Evolutionary conservation across 2,888 invertebrate species (phyloP).

Genomic region (Seladonia tumulorum): DNA sequence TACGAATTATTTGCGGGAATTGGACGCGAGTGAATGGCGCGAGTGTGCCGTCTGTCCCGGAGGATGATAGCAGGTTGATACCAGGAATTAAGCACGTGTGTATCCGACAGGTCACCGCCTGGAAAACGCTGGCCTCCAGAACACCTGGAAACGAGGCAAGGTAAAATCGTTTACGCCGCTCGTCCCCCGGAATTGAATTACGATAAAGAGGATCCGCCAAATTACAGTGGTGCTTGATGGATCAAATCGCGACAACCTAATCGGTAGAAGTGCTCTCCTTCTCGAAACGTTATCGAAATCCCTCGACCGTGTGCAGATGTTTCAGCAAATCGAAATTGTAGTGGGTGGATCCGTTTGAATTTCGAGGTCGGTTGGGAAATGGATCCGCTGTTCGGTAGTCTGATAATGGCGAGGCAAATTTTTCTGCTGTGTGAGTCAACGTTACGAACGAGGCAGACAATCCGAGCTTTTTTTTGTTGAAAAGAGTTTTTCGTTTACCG

Average conservation of each 20-base stretch:
- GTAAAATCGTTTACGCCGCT: slow-evolving; percentile 52
- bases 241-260: not conserved
- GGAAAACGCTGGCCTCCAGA: not conserved
- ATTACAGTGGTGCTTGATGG: slow-evolving; percentile 18
- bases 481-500: not conserved
- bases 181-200: slow-evolving; percentile 23
- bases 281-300: not conserved
- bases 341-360: not conserved
- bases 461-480: not conserved
- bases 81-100: slow-evolving; percentile 21
- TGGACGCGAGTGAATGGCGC: not conserved
- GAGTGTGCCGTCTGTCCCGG: not conserved
- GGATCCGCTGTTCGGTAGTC: not conserved
- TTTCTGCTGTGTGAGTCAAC: not conserved
- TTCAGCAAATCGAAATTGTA: not conserved
- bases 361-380: not conserved
- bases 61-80: slow-evolving; percentile 12
- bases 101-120: not conserved
- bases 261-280: not conserved
- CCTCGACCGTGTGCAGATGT: not conserved
- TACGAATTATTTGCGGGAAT: not conserved
- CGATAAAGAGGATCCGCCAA: slow-evolving; percentile 18
- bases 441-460: not conserved
- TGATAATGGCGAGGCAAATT: not conserved
- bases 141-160: slow-evolving; percentile 23